These are phyloP conservation scores for Tetheella fluctuosa DNA, from an alignment of 2,888 invertebrate species.

Conservation along the genomic window DNA sequence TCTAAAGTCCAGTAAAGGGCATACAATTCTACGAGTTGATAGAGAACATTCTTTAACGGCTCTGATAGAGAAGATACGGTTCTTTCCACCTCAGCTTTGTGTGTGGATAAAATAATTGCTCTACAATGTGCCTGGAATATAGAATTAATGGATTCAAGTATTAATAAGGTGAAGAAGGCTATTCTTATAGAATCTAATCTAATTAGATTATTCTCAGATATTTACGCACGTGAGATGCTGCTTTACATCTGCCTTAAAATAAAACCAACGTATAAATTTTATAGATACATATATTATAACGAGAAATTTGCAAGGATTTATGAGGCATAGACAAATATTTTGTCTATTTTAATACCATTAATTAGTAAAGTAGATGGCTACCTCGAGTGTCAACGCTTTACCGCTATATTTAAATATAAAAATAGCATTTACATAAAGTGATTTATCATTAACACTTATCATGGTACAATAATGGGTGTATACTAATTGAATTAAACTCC, in stretches of 20 bases:
- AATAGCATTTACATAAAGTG: not conserved
- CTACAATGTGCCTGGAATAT: conserved; percentile 86
- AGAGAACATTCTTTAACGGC: conserved; percentile 85
- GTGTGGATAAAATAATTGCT: conserved; percentile 89
- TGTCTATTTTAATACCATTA: not conserved
- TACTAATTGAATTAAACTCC: not conserved
- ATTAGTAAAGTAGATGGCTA: not conserved
- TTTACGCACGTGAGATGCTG: too few species aligned
- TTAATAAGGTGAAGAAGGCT: too few species aligned
- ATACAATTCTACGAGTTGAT: conserved; percentile 90
- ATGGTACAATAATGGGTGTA: not conserved
- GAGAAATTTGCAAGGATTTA: too few species aligned
- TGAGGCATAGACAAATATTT: not conserved
- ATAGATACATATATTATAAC: too few species aligned
- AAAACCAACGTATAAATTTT: too few species aligned
- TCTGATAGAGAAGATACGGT: conserved; percentile 81
- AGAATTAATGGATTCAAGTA: too few species aligned
- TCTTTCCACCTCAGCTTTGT: conserved; percentile 82
- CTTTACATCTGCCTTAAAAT: too few species aligned
- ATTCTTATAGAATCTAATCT: too few species aligned
- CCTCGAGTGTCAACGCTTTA: not conserved
- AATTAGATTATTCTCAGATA: too few species aligned
- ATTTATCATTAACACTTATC: not conserved
- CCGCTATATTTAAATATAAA: not conserved
- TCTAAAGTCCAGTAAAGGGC: conserved; percentile 89